Base-by-base conservation (phyloP, 2,113 vertebrate species). In the Nothobranchius furzeri region DNA sequence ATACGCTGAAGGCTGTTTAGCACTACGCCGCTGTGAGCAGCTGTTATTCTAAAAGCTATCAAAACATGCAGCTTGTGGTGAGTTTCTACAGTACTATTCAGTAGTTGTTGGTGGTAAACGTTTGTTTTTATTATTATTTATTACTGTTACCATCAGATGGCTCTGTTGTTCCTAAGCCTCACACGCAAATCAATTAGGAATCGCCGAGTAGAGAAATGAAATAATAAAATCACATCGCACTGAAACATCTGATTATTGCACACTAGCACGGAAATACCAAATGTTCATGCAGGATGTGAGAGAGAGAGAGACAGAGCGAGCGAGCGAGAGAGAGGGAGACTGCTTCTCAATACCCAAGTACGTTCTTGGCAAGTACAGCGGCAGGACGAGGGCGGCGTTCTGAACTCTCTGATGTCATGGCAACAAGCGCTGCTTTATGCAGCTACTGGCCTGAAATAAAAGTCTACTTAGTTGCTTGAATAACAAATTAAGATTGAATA, bases 231-330 rank as follows among this genome's bases (percentile, higher is more conserved):
- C 72, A 62, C 71, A 59, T 60, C 79, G 58, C 52, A 85, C 63
- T 73, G 70, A 70, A 75, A 82, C 70, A 73, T 82, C 76, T 56
- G 84, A 80, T 87, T 90, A 90, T 91, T 91, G 90, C 88, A 92
- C 89, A 87, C 83, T 37, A 88, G 90, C 86, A 88, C 85, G 89
- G 85, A 88, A 85, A 87, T 89, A 85, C 83, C 84, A 85, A 84
- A 84, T 79, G 85, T 90, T 86, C 86, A 90, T 90, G 88, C 87
- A 85, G 81, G 77, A 86, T 75, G 79, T 70, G 87, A 71, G 80
- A 80, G 3, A 40, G 37, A 74, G 79, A 72, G 87, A 71, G 82
- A 57, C 79, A 77, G 58, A 30, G 30, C 2, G 30, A 30, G 30
- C 2, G 30, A 30, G 30, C 3, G 30, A 30, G 30, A 30, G 30